Base-by-base conservation (phyloP, 1,140 invertebrate genomes). In the Hestina assimilis region DNA sequence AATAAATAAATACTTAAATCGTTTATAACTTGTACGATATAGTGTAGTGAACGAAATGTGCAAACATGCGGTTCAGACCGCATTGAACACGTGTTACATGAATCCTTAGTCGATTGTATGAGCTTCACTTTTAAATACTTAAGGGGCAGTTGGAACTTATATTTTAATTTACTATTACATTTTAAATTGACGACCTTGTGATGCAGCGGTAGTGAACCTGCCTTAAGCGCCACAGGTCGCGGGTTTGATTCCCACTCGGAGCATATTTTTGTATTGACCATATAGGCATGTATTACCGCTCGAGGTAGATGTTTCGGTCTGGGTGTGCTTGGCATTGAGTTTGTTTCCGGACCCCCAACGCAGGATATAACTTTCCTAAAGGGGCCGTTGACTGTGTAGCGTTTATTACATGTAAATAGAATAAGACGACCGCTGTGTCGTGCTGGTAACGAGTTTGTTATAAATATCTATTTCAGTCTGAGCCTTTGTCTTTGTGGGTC, bases 51-150 rank as follows among this genome's bases (percentile, higher is more conserved):
- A 33, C 38, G 40, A 42, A 50, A 57, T 63, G 53, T 66, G 48
- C 59, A 57, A 66, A 69, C 63, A 59, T 59, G 56, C 50, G 38
- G 51, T 53, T 46, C 58, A 55, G 55, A 63, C 63, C 55, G 33
- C 52, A 38, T 51, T 47, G 58, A 69, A 72, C 69, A 72, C 66
- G 56, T 72, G 69, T 72, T 50, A 63, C 59, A 61, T 62, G 66
- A 61, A 69, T 69, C 66, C 59, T 48, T 59, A 35, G 50, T 48
- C 56, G 35, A 58, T 65, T 42, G 14, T 57, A 57, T 55, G 65
- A 66, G 50, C 55, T 59, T 66, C 67, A 56, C 61, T 63, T 69
- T 69, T 66, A 68, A 72, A 67, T 47, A 28, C 55, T 75, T 75
- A 75, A 75, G 70, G 63, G 63, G 1, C 14, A 40, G 2, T 9